Conservation (phyloP, 2,888 invertebrate species). For the Aphelenchoides bicaudatus region DNA sequence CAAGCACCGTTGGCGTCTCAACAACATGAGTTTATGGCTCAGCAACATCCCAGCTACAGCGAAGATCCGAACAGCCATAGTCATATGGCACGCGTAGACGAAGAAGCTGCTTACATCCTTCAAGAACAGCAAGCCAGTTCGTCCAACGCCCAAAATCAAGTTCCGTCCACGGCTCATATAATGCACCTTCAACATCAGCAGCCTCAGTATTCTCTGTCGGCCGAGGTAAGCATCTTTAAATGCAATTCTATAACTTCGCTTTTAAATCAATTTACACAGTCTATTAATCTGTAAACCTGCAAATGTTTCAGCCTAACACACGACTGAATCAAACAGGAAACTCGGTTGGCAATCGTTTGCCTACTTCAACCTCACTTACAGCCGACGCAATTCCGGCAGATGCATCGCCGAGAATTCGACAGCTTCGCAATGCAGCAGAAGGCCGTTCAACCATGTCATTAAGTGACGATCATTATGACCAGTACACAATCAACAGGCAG, state of each 20-base stretch:
- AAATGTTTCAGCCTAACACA: slow-evolving; percentile 13
- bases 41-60: slow-evolving; percentile 4
- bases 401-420: slow-evolving; percentile 15
- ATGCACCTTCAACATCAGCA: not conserved
- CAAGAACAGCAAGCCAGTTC: not conserved
- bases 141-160: not conserved
- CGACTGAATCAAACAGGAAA: slow-evolving; percentile 17
- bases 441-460: slow-evolving; percentile 35
- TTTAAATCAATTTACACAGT: no score
- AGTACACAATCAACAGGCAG: slow-evolving; percentile 68
- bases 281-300: no score
- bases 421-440: slow-evolving; percentile 22
- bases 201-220: slow-evolving; percentile 4
- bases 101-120: slow-evolving; percentile 1
- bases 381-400: slow-evolving; percentile 15
- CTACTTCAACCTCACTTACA: not conserved
- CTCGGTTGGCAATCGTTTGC: slow-evolving; percentile 22
- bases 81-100: slow-evolving; percentile 2
- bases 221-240: no score
- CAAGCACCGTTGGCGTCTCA: not conserved
- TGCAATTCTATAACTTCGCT: no score
- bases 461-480: slow-evolving; percentile 79
- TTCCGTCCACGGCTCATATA: not conserved
- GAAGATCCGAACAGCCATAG: not conserved
- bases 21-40: not conserved